Percentiles rank a stretch among this genome's conserved stretches.
phyloP scores from a whole-genome alignment of 2,888 invertebrate genomes.

The Hydroisotoma schaefferi region DNA sequence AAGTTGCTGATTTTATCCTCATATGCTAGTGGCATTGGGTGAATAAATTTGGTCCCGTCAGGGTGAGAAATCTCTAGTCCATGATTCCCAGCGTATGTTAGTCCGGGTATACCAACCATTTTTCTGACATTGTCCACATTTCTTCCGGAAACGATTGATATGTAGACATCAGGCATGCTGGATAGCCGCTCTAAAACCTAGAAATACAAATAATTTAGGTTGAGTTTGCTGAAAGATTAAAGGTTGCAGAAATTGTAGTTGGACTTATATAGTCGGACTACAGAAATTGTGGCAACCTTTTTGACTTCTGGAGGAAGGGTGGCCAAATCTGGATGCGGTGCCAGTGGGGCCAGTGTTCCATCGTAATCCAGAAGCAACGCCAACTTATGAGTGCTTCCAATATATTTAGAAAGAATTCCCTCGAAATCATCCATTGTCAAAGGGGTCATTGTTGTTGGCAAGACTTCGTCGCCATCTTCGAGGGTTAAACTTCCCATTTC shows the following conservation, averaged over 20 bases:
- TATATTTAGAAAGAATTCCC: constrained; percentile 79
- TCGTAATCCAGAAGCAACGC: constrained; percentile 81
- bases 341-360: constrained; percentile 82
- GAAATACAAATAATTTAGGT: not conserved
- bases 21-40: constrained; percentile 79
- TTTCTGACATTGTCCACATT: constrained; percentile 82
- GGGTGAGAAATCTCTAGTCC: constrained; percentile 84
- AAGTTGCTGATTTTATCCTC: constrained; percentile 74
- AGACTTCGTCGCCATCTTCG: constrained; percentile 66
- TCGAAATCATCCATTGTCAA: constrained; percentile 89
- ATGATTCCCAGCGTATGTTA: constrained; percentile 82
- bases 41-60: constrained; percentile 84
- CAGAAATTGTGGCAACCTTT: too few relatives aligned
- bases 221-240: not conserved
- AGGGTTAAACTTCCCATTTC: constrained; percentile 73
- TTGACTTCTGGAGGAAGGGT: constrained; percentile 78
- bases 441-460: constrained; percentile 80
- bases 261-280: not conserved
- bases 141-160: constrained; percentile 80
- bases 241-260: not conserved
- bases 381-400: constrained; percentile 79
- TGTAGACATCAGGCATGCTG: constrained; percentile 80
- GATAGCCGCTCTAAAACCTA: constrained; percentile 75
- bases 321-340: constrained; percentile 85
- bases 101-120: constrained; percentile 87